Base-by-base conservation (phyloP, 1,140 invertebrate genomes). In the Calliopsis andreniformis region DNA sequence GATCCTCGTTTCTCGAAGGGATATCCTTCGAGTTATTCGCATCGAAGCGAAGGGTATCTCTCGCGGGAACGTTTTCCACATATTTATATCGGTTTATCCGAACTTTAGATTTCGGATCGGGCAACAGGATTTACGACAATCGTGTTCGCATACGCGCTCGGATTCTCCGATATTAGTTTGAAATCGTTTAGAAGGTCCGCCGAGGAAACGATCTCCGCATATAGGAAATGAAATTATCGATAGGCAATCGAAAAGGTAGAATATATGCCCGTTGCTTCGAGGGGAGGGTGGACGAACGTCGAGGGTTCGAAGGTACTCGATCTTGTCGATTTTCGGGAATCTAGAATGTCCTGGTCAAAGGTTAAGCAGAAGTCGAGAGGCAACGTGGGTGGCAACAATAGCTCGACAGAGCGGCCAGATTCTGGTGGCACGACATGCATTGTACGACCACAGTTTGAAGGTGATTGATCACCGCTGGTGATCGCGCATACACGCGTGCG, bases 381-480 rank as follows among this genome's bases (percentile, higher is more conserved):
- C 88, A 69, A 87, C 88, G 88, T 89, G 88, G 88, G 88, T 89
- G 88, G 88, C 80, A 83, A 83, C 84, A 85, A 88, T 89, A 84
- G 85, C 58, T 89, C 84, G 86, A 66, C 71, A 49, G 68, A 78
- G 53, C 78, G 70, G 68, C 55, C 79, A 83, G 86, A 86, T 86
- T 87, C 85, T 83, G 83, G 79, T 82, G 77, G 83, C 84, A 75
- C 77, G 79, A 84, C 84, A 84, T 58, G 78, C 79, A 85, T 86
- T 83, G 87, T 86, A 85, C 83, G 82, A 77, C 47, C 76, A 66
- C 61, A 45, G 75, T 82, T 84, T 86, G 81, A 80, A 78, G 68
- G 84, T 87, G 86, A 87, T 87, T 77, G 85, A 87, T 87, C 80
- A 78, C 80, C 80, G 71, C 58, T 49, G 70, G 69, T 58, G 83